phyloP scores from a whole-genome alignment of 2,888 invertebrate genomes.

The Bellardia pandia region DNA sequence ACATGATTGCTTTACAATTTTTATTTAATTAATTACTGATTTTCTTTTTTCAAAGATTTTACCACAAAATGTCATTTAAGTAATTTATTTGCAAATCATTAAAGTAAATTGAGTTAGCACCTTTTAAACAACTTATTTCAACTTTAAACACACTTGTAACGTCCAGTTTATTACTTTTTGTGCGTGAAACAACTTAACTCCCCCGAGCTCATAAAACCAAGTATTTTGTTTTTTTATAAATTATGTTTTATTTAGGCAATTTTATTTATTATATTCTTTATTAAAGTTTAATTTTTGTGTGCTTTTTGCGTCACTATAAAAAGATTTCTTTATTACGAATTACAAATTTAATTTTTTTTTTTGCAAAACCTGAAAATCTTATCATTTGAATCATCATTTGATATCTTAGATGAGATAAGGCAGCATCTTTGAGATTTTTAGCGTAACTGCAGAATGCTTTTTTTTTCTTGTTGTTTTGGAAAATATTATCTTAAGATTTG shows the following conservation, averaged over 20 bases:
- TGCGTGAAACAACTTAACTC: conserved; percentile 49
- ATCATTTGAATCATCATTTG: conserved; percentile 40
- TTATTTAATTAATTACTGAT: conserved; percentile 30
- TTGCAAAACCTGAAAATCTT: conserved; percentile 53
- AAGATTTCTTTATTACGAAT: conserved; percentile 20
- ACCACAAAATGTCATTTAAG: conserved; percentile 15
- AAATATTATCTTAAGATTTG: conserved; percentile 57
- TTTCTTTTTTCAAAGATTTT: not conserved
- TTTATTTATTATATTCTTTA: conserved; percentile 30
- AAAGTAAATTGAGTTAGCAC: conserved; percentile 26
- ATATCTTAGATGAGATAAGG: conserved; percentile 61
- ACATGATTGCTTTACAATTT: conserved; percentile 56
- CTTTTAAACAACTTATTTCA: conserved; percentile 26
- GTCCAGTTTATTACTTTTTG: not conserved
- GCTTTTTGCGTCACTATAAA: conserved; percentile 39
- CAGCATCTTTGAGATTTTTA: conserved; percentile 65
- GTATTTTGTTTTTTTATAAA: conserved; percentile 43
- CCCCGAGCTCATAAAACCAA: conserved; percentile 40
- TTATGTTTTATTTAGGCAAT: conserved; percentile 46
- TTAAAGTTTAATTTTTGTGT: conserved; percentile 30
- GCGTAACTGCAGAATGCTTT: conserved; percentile 54
- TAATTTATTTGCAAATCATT: not conserved
- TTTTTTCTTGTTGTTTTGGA: not conserved
- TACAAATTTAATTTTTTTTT: conserved; percentile 22
- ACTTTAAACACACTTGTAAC: not conserved